Conservation (phyloP, 1,140 invertebrate genomes). For the Aradophagus sp. region DNA sequence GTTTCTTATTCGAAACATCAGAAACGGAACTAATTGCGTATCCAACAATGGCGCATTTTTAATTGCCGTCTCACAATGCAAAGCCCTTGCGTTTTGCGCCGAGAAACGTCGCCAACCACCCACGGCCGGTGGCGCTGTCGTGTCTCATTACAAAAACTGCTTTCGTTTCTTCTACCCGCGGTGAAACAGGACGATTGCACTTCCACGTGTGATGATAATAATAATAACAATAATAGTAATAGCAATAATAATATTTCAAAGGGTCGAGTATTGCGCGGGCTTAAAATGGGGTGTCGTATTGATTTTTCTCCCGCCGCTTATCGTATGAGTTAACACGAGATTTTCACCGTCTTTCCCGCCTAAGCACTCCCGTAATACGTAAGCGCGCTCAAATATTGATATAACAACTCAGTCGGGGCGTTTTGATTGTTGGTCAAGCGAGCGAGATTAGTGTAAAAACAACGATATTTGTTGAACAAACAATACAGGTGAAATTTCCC, state of each 20-base stretch:
- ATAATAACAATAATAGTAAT: slow-evolving; percentile 1
- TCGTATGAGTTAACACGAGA: slow-evolving; percentile 41
- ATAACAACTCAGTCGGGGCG: slow-evolving; percentile 11
- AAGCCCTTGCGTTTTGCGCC: no score
- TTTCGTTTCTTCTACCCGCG: no score
- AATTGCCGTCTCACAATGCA: no score
- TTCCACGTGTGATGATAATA: not conserved
- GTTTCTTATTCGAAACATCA: no score
- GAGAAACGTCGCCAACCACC: no score
- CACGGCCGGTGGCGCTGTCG: no score
- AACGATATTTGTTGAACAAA: slow-evolving; percentile 37
- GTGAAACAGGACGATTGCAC: no score
- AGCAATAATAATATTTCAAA: no score
- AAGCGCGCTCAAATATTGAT: slow-evolving; percentile 49
- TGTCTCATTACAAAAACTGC: no score
- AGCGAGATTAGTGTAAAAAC: slow-evolving; percentile 40
- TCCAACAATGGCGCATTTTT: no score
- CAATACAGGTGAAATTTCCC: slow-evolving; percentile 16
- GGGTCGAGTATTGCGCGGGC: no score
- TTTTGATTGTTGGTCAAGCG: slow-evolving; percentile 30
- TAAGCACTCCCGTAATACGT: slow-evolving; percentile 40
- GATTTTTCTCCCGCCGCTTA: slow-evolving; percentile 39
- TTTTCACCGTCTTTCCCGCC: slow-evolving; percentile 39
- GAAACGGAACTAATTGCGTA: no score
- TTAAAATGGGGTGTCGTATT: slow-evolving; percentile 23